Conservation (phyloP, 2,888 invertebrate genomes). For the Epicampocera succincta region DNA sequence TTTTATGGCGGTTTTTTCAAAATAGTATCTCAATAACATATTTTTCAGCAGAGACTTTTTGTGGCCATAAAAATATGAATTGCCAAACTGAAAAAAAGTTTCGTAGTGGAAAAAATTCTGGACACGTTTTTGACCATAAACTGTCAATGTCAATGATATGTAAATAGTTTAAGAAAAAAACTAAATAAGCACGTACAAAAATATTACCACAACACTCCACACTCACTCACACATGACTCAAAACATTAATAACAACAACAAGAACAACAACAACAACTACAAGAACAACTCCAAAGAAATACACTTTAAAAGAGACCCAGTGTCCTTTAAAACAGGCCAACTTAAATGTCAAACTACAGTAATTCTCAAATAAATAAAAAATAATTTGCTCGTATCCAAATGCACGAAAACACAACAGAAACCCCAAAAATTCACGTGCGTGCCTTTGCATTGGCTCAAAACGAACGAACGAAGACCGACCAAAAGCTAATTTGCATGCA, state of each 20-base stretch:
- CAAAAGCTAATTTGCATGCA: slow-evolving; percentile 64
- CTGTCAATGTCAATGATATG: slow-evolving; percentile 65
- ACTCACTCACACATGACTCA: not conserved
- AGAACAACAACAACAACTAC: no score
- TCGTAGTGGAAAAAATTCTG: slow-evolving; percentile 39
- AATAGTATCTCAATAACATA: slow-evolving; percentile 1
- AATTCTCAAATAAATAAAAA: slow-evolving; percentile 58
- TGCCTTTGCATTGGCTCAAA: slow-evolving; percentile 24
- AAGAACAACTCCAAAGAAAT: no score
- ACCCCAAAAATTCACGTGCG: slow-evolving; percentile 36
- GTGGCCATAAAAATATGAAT: slow-evolving; percentile 22
- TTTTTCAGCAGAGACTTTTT: slow-evolving; percentile 1
- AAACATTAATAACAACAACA: no score
- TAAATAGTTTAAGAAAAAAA: slow-evolving; percentile 53
- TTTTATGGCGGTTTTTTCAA: not conserved
- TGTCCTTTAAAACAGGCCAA: slow-evolving; percentile 55
- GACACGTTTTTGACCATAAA: slow-evolving; percentile 67
- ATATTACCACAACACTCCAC: slow-evolving; percentile 3
- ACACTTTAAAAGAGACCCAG: not conserved
- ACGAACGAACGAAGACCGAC: not conserved
- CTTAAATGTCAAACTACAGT: slow-evolving; percentile 64
- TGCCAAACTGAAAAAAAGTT: slow-evolving; percentile 9
- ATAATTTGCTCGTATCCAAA: slow-evolving; percentile 7
- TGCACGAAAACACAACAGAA: slow-evolving; percentile 22
- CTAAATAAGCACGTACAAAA: slow-evolving; percentile 49